These are phyloP conservation scores for Ceyx erithaca DNA, from an alignment of 2,797 vertebrate species.

Conservation along the genomic window DNA sequence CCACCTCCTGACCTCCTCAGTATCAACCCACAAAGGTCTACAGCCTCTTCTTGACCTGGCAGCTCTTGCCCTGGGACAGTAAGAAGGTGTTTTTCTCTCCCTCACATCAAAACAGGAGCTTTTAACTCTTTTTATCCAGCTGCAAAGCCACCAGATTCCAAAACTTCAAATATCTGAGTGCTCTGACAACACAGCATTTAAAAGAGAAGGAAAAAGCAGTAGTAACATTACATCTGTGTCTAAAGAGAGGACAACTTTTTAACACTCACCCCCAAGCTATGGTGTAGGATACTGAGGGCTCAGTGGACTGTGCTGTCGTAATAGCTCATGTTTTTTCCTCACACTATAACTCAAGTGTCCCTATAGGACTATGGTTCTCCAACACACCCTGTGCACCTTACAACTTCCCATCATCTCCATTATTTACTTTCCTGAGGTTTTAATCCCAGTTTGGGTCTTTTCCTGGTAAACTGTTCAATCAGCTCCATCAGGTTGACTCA, in stretches of 20 bases:
- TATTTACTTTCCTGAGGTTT: neutral
- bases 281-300: accelerated
- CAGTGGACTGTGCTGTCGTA: neutral
- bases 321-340: neutral
- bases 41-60: accelerated
- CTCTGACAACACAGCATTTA: neutral
- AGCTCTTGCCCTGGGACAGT: neutral
- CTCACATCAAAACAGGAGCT: neutral
- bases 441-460: neutral
- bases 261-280: accelerated
- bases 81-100: neutral
- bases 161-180: neutral
- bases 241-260: neutral
- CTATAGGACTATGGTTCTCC: neutral
- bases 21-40: neutral
- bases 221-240: neutral
- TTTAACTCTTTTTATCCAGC: neutral
- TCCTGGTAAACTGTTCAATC: neutral
- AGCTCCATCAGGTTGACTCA: neutral
- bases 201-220: neutral
- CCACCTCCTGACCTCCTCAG: neutral
- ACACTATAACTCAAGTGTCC: neutral
- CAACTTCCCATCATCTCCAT: neutral
- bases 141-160: neutral
- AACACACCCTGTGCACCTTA: neutral